Evolutionary conservation across 1,140 invertebrate species (phyloP).

Genomic region (Procambarus clarkii): DNA sequence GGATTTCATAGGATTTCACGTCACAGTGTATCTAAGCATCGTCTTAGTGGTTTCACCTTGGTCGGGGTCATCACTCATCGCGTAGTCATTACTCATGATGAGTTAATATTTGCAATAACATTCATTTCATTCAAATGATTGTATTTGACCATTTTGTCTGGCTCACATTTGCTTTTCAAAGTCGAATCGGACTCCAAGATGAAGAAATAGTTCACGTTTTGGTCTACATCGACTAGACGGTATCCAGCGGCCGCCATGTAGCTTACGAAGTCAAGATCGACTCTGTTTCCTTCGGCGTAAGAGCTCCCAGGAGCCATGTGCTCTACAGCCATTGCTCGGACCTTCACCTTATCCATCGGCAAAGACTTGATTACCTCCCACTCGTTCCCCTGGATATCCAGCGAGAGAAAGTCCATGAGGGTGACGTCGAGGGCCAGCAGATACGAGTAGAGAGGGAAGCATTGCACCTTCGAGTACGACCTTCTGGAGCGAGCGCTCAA

Average conservation of each 20-base stretch:
- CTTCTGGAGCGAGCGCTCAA: conserved; percentile 5
- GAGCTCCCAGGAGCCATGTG: neutral
- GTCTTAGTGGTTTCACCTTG: too few species aligned
- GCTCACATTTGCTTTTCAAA: neutral
- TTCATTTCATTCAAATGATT: too few species aligned
- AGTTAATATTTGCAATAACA: too few species aligned
- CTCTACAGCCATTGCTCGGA: conserved; percentile 58
- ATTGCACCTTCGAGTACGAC: conserved; percentile 39
- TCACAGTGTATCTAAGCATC: too few species aligned
- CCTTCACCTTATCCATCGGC: conserved; percentile 2
- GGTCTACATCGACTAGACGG: conserved; percentile 40
- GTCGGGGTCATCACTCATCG: too few species aligned
- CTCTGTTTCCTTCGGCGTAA: neutral
- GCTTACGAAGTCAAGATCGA: conserved; percentile 44
- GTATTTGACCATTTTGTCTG: neutral
- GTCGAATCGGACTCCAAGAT: neutral
- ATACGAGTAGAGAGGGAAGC: conserved; percentile 48
- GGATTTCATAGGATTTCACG: too few species aligned
- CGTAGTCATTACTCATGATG: too few species aligned
- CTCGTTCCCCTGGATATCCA: conserved; percentile 65
- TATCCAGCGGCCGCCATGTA: conserved; percentile 63
- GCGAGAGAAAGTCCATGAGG: conserved; percentile 63
- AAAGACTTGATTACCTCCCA: conserved; percentile 45
- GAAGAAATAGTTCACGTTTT: conserved; percentile 45
- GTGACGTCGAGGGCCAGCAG: conserved; percentile 59